Percentiles rank a stretch among this genome's conserved stretches.
Evolutionary conservation across 2,888 invertebrate species (phyloP).

Genomic region (Xanthostigma xanthostigma): DNA sequence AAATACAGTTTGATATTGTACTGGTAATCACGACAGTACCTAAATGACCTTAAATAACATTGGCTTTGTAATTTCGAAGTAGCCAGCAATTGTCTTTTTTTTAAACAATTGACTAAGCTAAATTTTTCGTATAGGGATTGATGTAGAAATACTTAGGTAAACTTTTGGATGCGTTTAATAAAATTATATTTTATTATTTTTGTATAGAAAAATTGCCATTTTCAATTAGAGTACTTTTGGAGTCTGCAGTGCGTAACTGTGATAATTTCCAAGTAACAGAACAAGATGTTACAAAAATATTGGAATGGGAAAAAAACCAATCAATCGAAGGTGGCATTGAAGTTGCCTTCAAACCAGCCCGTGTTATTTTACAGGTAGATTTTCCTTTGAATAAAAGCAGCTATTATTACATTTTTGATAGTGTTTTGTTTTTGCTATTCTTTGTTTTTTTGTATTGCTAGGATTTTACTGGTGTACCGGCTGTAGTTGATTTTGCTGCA

Average conservation of each 20-base stretch:
- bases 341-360: conserved; percentile 89
- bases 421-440: conserved; percentile 1
- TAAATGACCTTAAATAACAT: neutral
- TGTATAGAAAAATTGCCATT: conserved; percentile 67
- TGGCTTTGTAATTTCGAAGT: too few species aligned
- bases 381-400: neutral
- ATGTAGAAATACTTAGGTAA: neutral
- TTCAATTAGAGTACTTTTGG: conserved; percentile 82
- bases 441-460: conserved; percentile 25
- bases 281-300: conserved; percentile 74
- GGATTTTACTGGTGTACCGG: conserved; percentile 95
- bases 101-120: conserved; percentile 1
- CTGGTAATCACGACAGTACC: neutral
- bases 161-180: neutral
- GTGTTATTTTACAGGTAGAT: conserved; percentile 83
- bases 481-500: conserved; percentile 96
- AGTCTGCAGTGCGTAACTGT: conserved; percentile 91
- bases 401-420: neutral
- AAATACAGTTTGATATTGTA: too few species aligned
- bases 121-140: conserved; percentile 6
- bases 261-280: conserved; percentile 84
- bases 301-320: conserved; percentile 76
- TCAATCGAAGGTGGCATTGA: conserved; percentile 57
- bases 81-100: too few species aligned
- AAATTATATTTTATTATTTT: conserved; percentile 6